Evolutionary conservation across 2,888 invertebrate species (phyloP).

Genomic region (Drosophila nigricruria): DNA sequence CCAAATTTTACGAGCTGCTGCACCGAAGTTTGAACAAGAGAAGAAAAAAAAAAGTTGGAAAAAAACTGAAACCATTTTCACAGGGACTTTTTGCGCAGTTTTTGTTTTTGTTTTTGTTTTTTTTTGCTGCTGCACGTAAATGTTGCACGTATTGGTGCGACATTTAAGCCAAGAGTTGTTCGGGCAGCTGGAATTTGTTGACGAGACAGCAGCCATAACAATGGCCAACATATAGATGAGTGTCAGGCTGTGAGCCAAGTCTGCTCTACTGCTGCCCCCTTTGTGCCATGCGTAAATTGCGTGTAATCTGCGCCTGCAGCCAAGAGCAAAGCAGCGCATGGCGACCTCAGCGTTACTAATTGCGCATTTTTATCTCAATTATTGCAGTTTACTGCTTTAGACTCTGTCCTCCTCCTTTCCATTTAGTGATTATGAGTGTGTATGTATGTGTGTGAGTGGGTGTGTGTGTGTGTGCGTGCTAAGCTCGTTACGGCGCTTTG

Average conservation of each 20-base stretch:
- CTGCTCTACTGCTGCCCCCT: constrained; percentile 7
- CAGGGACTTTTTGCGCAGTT: constrained; percentile 16
- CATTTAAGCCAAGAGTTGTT: constrained; percentile 30
- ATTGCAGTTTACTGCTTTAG: constrained; percentile 64
- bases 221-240: constrained; percentile 24
- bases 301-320: constrained; percentile 56
- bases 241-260: constrained; percentile 25
- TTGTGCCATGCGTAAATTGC: constrained; percentile 63
- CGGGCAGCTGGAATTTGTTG: constrained; percentile 27
- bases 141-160: constrained; percentile 29
- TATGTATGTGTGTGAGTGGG: constrained; percentile 10
- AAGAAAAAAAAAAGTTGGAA: constrained; percentile 8
- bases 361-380: constrained; percentile 77
- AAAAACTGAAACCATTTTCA: constrained; percentile 26
- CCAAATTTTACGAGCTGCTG: constrained; percentile 53
- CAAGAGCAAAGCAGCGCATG: constrained; percentile 39
- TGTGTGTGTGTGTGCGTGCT: constrained; percentile 14
- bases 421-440: constrained; percentile 15
- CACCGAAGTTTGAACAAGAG: constrained; percentile 34
- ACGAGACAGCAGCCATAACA: constrained; percentile 31
- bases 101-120: not conserved
- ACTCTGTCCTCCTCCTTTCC: constrained; percentile 12
- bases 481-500: constrained; percentile 10
- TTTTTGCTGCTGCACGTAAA: constrained; percentile 9
- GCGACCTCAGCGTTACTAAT: constrained; percentile 60